Conservation (phyloP, 2,797 vertebrate species). For the Tauraco hartlaubi region DNA sequence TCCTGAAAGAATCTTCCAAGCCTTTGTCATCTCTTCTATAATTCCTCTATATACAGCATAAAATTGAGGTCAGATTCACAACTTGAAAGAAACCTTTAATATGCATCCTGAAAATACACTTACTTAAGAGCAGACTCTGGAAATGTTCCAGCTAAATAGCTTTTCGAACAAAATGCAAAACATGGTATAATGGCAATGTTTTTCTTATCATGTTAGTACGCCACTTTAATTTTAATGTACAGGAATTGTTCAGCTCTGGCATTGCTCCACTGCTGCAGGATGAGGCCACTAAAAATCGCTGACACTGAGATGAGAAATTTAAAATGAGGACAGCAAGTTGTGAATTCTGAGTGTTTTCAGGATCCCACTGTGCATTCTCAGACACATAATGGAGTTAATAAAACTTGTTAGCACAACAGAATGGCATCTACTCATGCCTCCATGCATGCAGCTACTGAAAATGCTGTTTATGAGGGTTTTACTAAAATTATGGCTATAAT, state of each 20-base stretch:
- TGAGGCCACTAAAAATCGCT: not conserved
- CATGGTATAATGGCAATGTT: accelerated
- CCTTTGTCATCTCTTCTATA: not conserved
- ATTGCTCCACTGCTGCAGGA: not conserved
- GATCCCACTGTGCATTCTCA: not conserved
- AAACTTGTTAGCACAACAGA: not conserved
- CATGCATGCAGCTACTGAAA: not conserved
- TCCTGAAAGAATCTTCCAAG: not conserved
- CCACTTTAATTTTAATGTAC: not conserved
- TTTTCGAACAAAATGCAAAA: not conserved
- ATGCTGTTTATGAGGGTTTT: not conserved
- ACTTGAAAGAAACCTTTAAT: not conserved
- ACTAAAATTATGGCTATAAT: not conserved
- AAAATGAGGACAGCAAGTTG: not conserved
- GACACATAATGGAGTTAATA: not conserved
- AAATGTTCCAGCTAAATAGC: not conserved
- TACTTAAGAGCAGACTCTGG: not conserved
- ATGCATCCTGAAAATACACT: not conserved
- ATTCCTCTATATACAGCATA: not conserved
- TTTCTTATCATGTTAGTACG: not conserved
- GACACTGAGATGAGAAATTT: not conserved
- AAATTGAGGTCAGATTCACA: not conserved
- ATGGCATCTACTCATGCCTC: not conserved
- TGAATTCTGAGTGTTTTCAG: not conserved
- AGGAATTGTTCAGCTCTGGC: not conserved